Evolutionary conservation across 2,888 invertebrate genomes (phyloP).

Genomic region (Harpalus rubripes): DNA sequence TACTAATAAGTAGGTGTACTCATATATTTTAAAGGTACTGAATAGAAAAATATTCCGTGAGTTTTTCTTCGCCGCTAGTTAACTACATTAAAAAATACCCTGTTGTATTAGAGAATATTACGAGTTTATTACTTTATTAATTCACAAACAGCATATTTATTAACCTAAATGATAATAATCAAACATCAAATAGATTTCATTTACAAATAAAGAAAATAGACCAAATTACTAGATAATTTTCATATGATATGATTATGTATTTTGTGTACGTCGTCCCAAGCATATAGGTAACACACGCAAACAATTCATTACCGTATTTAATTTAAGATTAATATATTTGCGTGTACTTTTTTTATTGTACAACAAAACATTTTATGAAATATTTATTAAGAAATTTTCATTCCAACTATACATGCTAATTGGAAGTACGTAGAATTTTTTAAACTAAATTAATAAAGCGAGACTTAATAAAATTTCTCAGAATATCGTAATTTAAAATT

Average conservation of each 20-base stretch:
- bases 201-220: constrained; percentile 23
- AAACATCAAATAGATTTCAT: not conserved
- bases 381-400: not conserved
- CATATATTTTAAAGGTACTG: no score
- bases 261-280: not conserved
- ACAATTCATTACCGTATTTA: constrained; percentile 43
- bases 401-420: not conserved
- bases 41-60: no score
- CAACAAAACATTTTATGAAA: constrained; percentile 10
- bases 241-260: not conserved
- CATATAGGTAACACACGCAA: constrained; percentile 16
- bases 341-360: constrained; percentile 19
- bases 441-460: not conserved
- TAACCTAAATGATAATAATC: not conserved
- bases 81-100: not conserved
- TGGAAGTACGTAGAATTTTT: not conserved
- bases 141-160: not conserved
- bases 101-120: no score
- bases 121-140: not conserved
- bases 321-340: constrained; percentile 22
- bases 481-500: no score
- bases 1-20: no score
- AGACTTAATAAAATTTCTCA: no score
- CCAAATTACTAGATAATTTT: constrained; percentile 4
- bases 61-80: no score